Conservation (phyloP, 2,113 vertebrate genomes). For the Raja brachyura region DNA sequence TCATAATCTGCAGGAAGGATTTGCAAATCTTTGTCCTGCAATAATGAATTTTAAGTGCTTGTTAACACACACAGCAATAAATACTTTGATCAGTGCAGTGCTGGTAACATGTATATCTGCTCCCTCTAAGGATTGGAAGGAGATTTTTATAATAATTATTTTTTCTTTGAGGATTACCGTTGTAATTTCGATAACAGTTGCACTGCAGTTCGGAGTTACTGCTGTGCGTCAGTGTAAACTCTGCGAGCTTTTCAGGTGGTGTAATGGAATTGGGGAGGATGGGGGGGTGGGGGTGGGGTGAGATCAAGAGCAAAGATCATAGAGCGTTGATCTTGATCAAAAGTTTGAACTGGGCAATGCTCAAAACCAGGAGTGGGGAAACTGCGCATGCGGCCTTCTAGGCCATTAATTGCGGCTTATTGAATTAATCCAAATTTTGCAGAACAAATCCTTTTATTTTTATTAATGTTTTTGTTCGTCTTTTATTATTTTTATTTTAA, state of each 20-base stretch:
- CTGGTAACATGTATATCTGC: conserved; percentile 1
- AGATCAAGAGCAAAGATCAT: neutral
- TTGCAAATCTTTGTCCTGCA: conserved; percentile 30
- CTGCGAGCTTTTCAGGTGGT: neutral
- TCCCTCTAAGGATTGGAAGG: neutral
- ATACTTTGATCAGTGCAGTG: neutral
- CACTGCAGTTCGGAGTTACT: neutral
- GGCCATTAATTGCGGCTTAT: too few species aligned
- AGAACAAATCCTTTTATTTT: too few species aligned
- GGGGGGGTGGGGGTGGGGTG: too few species aligned
- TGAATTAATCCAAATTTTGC: too few species aligned
- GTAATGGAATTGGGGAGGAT: too few species aligned
- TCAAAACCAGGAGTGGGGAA: too few species aligned
- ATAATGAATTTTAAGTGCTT: conserved; percentile 24
- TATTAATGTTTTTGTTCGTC: too few species aligned
- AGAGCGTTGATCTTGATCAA: neutral
- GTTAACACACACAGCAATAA: conserved; percentile 31
- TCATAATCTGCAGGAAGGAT: conserved; percentile 9
- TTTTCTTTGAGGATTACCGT: neutral
- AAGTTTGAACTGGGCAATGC: neutral
- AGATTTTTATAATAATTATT: neutral
- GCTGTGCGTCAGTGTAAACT: neutral
- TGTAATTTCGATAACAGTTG: conserved; percentile 18
- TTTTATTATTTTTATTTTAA: too few species aligned
- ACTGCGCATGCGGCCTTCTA: too few species aligned